Percentiles rank a stretch among this genome's conserved stretches.
phyloP scores from a whole-genome alignment of 2,113 vertebrate species.

The Leptobrachium leishanense region DNA sequence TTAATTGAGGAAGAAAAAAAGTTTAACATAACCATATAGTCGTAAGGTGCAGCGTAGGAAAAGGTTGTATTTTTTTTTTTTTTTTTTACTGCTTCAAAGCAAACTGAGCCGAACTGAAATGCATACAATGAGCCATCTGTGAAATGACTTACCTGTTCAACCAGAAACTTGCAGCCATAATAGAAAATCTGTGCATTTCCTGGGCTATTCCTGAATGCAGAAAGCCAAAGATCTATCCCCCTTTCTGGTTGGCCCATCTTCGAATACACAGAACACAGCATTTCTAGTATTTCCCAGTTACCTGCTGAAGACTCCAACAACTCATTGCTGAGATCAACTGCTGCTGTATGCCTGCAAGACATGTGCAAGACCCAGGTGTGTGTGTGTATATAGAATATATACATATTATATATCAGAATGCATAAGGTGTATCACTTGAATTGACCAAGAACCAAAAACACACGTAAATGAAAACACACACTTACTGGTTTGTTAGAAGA shows the following conservation, averaged over 20 bases:
- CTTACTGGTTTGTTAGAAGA: conserved; percentile 79
- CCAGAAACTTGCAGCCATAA: conserved; percentile 81
- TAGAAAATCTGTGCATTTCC: conserved; percentile 85
- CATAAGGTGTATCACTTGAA: background rate
- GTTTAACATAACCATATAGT: no score
- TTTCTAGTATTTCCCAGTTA: conserved; percentile 78
- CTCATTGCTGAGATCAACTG: conserved; percentile 70
- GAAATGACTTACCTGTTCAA: conserved; percentile 75
- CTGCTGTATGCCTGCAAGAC: conserved; percentile 76
- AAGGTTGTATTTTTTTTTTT: no score
- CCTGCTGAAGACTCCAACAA: conserved; percentile 73
- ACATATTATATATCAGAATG: background rate
- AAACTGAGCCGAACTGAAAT: no score
- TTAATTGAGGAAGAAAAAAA: no score
- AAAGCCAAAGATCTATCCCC: conserved; percentile 77
- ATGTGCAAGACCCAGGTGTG: no score
- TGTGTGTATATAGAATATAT: background rate
- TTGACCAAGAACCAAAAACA: background rate
- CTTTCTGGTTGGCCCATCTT: conserved; percentile 61
- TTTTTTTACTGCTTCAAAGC: no score
- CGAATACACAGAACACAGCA: conserved; percentile 75
- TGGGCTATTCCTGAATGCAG: conserved; percentile 76
- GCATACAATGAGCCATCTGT: no score
- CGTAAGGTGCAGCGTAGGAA: no score
- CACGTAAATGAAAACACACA: background rate